Evolutionary conservation across 1,140 invertebrate species (phyloP), one percentile per base, ranked within the genome.

Genomic region (Pantala flavescens): DNA sequence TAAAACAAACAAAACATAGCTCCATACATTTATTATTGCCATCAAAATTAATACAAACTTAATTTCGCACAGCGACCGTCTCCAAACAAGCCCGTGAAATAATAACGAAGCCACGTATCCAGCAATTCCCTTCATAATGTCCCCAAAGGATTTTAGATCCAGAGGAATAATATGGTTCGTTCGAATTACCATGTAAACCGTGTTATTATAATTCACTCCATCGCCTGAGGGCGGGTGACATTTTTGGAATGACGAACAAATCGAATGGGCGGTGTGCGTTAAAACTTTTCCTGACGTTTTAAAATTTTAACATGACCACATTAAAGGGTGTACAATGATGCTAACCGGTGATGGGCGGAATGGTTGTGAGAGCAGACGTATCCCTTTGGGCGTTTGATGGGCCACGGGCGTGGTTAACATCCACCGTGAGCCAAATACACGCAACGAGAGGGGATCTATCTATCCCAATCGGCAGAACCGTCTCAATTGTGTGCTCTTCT

Each of bases 251-350:
- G 49, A 21, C 1, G 12, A 63, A 3, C 3, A 63, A 14, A 21
- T 21, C 5, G 49, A 12, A 7, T 63, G 49, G n/a, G n/a, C 12
- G 16, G n/a, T 12, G 49, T 12, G 28, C 49, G 49, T 63, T 63
- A 63, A 63, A 21, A 63, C 49, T 63, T 12, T 19, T 63, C 49
- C 16, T 63, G 49, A 63, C 49, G n/a, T 3, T 63, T 63, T 63
- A 63, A 63, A 63, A 63, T 63, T 63, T 63, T 63, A 63, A 63
- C 49, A 21, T 21, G n/a, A 63, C 49, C 49, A 63, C 49, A 63
- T 63, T 63, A 63, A 63, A 63, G 49, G 49, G 49, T 63, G 49
- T 63, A 63, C 49, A 21, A 63, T 21, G 49, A 16, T 63, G n/a
- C n/a, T 63, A 16, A 63, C n/a, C n/a, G 49, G 49, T 63, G 49